A percentile compares a stretch with the other conserved stretches of the same genome.
These are phyloP conservation scores for Hapalemur alaotrensis DNA, from an alignment of 2,797 vertebrate species.

Conservation along the genomic window DNA sequence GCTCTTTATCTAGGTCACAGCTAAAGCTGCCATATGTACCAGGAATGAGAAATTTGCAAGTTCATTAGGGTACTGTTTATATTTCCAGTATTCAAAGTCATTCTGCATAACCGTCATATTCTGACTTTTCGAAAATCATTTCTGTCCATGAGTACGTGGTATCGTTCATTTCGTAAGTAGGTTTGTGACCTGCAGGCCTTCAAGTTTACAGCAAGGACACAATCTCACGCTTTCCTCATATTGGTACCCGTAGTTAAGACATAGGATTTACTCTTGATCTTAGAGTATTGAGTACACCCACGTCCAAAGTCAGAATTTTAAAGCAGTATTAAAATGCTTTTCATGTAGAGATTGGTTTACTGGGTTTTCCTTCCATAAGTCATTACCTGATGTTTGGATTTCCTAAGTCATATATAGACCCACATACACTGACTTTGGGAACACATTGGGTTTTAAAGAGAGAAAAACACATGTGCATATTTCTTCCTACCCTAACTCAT, in stretches of 20 bases:
- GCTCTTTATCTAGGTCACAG: neutral
- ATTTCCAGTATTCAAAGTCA: constrained; percentile 32
- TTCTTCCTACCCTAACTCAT: neutral
- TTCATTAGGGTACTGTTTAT: constrained; percentile 23
- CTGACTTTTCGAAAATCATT: constrained; percentile 30
- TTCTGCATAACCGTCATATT: neutral
- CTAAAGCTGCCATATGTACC: neutral
- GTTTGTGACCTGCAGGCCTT: neutral
- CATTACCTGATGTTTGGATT: neutral
- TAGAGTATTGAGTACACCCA: neutral
- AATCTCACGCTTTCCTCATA: neutral
- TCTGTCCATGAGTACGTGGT: neutral
- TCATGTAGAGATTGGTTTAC: neutral
- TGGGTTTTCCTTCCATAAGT: neutral
- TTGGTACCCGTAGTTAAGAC: neutral
- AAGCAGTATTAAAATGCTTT: neutral
- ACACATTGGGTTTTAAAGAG: neutral
- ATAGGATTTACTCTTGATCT: neutral
- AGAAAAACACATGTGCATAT: neutral
- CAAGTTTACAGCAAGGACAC: neutral
- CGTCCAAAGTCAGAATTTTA: neutral
- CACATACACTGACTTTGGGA: neutral
- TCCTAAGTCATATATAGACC: neutral
- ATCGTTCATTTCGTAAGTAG: neutral
- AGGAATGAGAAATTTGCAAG: neutral